Conservation (phyloP, 2,797 vertebrate genomes). For the Carapus acus region DNA sequence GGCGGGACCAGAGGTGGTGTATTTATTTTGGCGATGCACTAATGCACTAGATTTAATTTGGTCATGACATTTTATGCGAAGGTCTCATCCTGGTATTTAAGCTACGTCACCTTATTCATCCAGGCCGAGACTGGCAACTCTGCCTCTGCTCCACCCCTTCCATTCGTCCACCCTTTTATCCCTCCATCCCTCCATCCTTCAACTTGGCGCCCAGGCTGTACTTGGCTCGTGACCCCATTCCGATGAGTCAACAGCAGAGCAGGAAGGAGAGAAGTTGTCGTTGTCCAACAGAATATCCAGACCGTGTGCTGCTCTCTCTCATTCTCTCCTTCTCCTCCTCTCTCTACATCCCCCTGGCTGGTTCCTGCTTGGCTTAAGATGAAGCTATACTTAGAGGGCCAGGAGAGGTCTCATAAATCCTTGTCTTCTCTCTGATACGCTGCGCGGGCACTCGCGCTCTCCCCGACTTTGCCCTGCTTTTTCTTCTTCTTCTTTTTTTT, state of each 20-base stretch:
- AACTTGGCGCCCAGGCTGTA: not conserved
- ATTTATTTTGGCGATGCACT: no score
- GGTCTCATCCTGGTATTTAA: no score
- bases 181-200: no score
- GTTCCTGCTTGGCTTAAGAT: no score
- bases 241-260: slow-evolving; percentile 25
- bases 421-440: not conserved
- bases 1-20: no score
- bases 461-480: not conserved
- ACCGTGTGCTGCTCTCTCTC: not conserved
- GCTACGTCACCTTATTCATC: no score
- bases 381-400: not conserved
- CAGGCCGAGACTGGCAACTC: no score
- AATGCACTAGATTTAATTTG: no score
- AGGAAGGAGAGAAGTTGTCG: slow-evolving; percentile 26
- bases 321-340: not conserved
- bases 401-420: not conserved
- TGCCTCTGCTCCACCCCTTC: no score
- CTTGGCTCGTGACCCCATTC: slow-evolving; percentile 26
- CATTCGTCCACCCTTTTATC: no score
- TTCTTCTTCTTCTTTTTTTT: not conserved
- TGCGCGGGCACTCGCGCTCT: no score
- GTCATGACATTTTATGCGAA: no score
- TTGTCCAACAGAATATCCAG: slow-evolving; percentile 17
- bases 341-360: not conserved